Evolutionary conservation across 2,797 vertebrate species (phyloP).

Genomic region (Coregonus sp.): DNA sequence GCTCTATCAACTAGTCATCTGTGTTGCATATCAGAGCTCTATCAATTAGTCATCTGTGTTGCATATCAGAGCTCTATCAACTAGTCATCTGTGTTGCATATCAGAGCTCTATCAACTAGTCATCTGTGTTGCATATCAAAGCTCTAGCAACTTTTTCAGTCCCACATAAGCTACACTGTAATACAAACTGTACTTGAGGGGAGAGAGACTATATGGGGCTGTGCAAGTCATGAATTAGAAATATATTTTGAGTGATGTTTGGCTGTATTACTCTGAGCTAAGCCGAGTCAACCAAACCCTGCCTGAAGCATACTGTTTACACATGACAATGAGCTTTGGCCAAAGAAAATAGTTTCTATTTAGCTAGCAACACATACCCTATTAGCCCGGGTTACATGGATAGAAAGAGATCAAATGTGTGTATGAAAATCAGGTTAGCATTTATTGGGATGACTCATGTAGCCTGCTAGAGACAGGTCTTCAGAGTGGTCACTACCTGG

Average conservation of each 20-base stretch:
- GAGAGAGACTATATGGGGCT: background rate
- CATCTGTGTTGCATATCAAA: too few relatives aligned
- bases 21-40: too few relatives aligned
- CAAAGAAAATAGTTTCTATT: background rate
- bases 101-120: too few relatives aligned
- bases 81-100: too few relatives aligned
- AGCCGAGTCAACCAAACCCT: background rate
- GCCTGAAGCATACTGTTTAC: background rate
- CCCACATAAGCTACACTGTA: too few relatives aligned
- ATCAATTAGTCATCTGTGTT: too few relatives aligned
- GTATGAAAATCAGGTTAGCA: background rate
- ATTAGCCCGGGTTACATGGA: too few relatives aligned
- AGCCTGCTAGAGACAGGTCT: too few relatives aligned
- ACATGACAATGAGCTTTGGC: background rate
- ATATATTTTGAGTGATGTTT: background rate
- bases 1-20: too few relatives aligned
- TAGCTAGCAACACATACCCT: background rate
- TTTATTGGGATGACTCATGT: background rate
- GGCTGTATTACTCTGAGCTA: background rate
- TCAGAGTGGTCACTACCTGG: too few relatives aligned
- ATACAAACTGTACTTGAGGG: background rate
- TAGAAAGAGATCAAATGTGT: background rate
- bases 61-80: too few relatives aligned
- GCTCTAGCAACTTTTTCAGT: too few relatives aligned
- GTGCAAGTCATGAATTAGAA: background rate